Base-by-base conservation (phyloP, 64 coral and sea anemone species). In the Dendronephthya gigantea region DNA sequence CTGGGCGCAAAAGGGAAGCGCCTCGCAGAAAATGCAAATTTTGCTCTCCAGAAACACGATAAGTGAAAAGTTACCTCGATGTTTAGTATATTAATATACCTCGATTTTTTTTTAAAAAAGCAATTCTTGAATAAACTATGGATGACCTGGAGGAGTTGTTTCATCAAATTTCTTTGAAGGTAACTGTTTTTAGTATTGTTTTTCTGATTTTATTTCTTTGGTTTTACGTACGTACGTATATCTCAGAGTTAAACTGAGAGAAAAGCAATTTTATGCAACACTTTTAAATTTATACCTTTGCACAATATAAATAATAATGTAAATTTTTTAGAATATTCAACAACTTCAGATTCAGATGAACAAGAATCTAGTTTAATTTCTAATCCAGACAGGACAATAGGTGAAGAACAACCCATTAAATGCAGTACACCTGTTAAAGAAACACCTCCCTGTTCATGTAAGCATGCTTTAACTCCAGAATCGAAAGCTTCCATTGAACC, bases 361-460 rank as follows among this genome's bases (percentile, higher is more conserved):
- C 68, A 74, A 74, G 68, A 1, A 74, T 1, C 8, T 13, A 74
- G 25, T 19, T 52, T 22, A 52, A 52, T 22, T 52, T 52, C 50
- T 52, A 52, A 52, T 52, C 1, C 50, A 52, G 50, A 52, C 50
- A 52, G 1, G 13, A 22, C 50, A 52, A 16, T 52, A 52, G 50
- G 13, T 52, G 50, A 30, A 74, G 68, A 74, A 35, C 68, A n/a
- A n/a, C n/a, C 68, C n/a, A 35, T 35, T 17, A 35, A 17, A 30
- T 30, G n/a, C 32, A 74, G 68, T 35, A 74, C 68, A 74, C 68
- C 68, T 27, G 68, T 74, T 28, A 74, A 74, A 74, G 68, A 74
- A 74, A 74, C 11, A 35, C 30, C 68, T 74, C 68, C n/a, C 13
- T 19, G n/a, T 30, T 30, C 68, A 28, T 10, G 19, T 2, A 35